A percentile compares a stretch with the other conserved stretches of the same genome.
These are phyloP conservation scores for Platycheirus rosarum DNA, from an alignment of 2,888 invertebrate genomes.

Conservation along the genomic window DNA sequence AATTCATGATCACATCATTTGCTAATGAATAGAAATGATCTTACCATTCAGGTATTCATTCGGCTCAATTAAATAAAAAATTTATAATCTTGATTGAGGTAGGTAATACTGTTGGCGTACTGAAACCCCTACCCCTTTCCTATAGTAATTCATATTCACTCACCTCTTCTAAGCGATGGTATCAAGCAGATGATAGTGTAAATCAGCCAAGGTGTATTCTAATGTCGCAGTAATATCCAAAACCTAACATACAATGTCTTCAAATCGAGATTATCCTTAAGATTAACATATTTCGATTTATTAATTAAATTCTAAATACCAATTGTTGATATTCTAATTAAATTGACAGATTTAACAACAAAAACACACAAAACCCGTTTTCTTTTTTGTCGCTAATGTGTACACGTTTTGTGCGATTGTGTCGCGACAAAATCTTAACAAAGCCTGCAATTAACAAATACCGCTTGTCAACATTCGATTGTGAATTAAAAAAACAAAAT, in stretches of 20 bases:
- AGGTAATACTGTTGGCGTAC: too few species aligned
- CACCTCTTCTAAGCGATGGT: constrained; percentile 3
- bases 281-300: constrained; percentile 48
- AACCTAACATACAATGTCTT: constrained; percentile 38
- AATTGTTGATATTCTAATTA: constrained; percentile 23
- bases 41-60: constrained; percentile 48
- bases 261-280: constrained; percentile 35
- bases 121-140: background rate
- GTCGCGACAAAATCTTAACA: constrained; percentile 35
- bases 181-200: constrained; percentile 1
- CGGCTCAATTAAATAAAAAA: constrained; percentile 4
- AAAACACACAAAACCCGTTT: constrained; percentile 48
- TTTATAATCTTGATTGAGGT: background rate
- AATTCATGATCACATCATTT: constrained; percentile 47
- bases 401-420: constrained; percentile 11
- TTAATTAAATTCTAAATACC: constrained; percentile 26
- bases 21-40: constrained; percentile 45
- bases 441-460: constrained; percentile 16
- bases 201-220: background rate
- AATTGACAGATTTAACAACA: constrained; percentile 31
- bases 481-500: background rate
- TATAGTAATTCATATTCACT: background rate
- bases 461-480: constrained; percentile 39
- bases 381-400: background rate
- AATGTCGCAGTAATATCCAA: constrained; percentile 34